phyloP scores from a whole-genome alignment of 2,888 invertebrate species.

The Omphaloscelis lunosa region DNA sequence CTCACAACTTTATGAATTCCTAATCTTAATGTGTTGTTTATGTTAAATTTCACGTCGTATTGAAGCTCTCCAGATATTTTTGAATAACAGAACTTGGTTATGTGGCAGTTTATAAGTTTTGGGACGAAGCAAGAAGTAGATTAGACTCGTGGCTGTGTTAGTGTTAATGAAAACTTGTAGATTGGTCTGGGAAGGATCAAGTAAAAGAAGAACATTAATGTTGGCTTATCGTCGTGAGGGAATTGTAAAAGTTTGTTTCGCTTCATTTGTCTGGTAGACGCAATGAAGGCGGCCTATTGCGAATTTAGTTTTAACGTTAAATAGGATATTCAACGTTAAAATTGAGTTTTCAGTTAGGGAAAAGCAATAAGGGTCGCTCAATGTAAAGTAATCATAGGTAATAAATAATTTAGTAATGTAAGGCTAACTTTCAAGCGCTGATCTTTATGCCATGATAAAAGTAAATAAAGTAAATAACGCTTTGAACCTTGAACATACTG shows the following conservation, averaged over 20 bases:
- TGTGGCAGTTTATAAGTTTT: conserved; percentile 49
- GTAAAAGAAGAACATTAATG: conserved; percentile 21
- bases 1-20: conserved; percentile 66
- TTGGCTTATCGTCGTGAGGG: conserved; percentile 34
- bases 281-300: conserved; percentile 11
- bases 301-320: conserved; percentile 28
- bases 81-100: conserved; percentile 46
- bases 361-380: background rate
- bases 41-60: conserved; percentile 64
- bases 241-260: conserved; percentile 38
- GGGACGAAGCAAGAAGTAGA: conserved; percentile 39
- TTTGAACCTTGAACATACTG: too few relatives aligned
- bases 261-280: conserved; percentile 23
- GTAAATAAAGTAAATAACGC: background rate
- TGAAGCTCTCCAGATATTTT: conserved; percentile 50
- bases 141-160: conserved; percentile 29
- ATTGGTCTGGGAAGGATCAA: background rate
- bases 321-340: conserved; percentile 8
- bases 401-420: background rate
- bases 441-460: background rate
- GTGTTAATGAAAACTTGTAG: conserved; percentile 22
- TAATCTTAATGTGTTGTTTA: conserved; percentile 69
- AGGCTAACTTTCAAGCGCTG: background rate
- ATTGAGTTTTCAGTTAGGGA: background rate
- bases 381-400: background rate